Evolutionary conservation across 1,140 invertebrate species (phyloP), one percentile per base, ranked within the genome.

Genomic region (Condylostylus longicornis): DNA sequence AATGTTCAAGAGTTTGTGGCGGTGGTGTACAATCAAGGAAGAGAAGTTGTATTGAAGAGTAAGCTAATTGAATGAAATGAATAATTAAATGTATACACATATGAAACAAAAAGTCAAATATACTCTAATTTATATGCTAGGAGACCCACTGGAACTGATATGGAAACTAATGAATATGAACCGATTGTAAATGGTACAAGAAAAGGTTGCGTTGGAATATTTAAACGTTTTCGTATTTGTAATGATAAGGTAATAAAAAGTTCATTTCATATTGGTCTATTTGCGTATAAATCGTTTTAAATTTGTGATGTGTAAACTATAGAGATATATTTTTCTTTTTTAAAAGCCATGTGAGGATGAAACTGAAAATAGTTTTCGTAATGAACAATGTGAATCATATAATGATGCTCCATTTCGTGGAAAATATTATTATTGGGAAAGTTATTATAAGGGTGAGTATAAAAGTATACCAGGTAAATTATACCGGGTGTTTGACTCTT

Each of bases 331-430:
- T n/a, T n/a, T n/a, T n/a, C n/a, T n/a, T n/a, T n/a, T n/a, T n/a
- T n/a, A n/a, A n/a, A n/a, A n/a, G n/a, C n/a, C n/a, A n/a, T n/a
- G n/a, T n/a, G n/a, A 41, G 29, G 4, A 15, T 5, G 32, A 25
- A 4, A 27, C 3, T 27, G 9, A 27, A 27, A 4, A 27, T 27
- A 27, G 14, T 4, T 35, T 49, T 25, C 39, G 51, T 1, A 41
- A 53, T 17, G 44, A 49, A 10, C 49, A 51, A 43, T 53, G 51
- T 34, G 42, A 80, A 19, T 68, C 72, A 41, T 90, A 82, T 60
- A 84, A 91, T 63, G 72, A 72, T 42, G 71, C 77, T 48, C 70
- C 72, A 4, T 84, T 85, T 59, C 75, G 77, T 38, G 82, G 81
- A 17, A 69, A 70, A 40, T 72, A 70, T 46, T 87, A 85, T 62